These are phyloP conservation scores for Phyllopteryx taeniolatus DNA, from an alignment of 2,113 vertebrate genomes.

Conservation along the genomic window DNA sequence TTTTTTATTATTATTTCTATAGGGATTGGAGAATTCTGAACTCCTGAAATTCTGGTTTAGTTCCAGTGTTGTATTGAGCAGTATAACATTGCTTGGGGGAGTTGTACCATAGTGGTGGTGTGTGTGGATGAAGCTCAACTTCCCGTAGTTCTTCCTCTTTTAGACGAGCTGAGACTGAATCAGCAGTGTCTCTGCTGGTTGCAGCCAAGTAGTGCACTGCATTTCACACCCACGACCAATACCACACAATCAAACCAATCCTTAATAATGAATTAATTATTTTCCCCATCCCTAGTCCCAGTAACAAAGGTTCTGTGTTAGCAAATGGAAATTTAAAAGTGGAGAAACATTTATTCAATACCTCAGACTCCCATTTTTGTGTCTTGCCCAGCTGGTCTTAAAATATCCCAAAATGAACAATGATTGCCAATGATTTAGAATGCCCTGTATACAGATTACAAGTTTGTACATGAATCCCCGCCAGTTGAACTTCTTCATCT, in stretches of 20 bases:
- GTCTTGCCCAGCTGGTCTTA: conserved; percentile 11
- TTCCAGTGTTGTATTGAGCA: background rate
- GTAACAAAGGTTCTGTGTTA: background rate
- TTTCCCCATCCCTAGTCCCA: background rate
- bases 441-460: conserved; percentile 11
- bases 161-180: no score
- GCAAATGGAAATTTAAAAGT: background rate
- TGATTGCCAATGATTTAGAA: conserved; percentile 26
- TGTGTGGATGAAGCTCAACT: background rate
- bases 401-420: conserved; percentile 11
- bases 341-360: background rate
- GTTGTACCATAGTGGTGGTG: background rate
- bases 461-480: conserved; percentile 14
- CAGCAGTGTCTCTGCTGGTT: background rate
- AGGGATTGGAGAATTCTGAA: no score
- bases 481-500: conserved; percentile 6
- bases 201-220: background rate
- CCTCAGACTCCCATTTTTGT: background rate
- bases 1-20: no score
- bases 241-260: background rate
- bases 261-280: background rate
- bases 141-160: background rate
- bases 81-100: background rate
- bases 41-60: no score
- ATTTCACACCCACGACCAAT: background rate